phyloP scores from a whole-genome alignment of 2,113 vertebrate species.

The Hyperoodon ampullatus region DNA sequence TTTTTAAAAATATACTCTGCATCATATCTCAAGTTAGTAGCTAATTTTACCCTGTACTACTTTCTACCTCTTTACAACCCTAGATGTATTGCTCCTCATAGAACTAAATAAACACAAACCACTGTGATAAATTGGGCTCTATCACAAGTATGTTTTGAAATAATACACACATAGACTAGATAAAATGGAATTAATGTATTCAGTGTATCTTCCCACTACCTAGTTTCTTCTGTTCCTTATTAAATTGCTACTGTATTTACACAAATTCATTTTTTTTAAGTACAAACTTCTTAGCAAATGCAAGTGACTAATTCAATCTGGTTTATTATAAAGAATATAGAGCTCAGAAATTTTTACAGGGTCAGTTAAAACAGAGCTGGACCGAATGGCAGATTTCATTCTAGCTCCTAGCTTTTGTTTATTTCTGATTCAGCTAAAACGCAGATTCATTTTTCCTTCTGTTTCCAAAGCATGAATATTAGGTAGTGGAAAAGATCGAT shows the following conservation, averaged over 20 bases:
- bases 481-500: slow-evolving; percentile 64
- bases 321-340: background rate
- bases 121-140: background rate
- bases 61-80: background rate
- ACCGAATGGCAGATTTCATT: background rate
- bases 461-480: slow-evolving; percentile 54
- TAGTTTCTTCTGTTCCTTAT: background rate
- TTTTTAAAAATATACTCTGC: background rate
- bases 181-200: background rate
- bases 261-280: background rate
- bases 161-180: background rate
- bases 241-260: background rate
- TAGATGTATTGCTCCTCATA: background rate
- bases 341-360: background rate
- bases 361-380: background rate
- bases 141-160: background rate
- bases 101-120: background rate
- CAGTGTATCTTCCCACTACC: background rate
- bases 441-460: slow-evolving; percentile 1
- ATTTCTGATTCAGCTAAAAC: slow-evolving; percentile 61
- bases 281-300: background rate
- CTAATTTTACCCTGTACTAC: background rate
- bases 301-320: background rate
- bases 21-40: background rate
- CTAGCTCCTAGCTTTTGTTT: slow-evolving; percentile 55